A percentile compares a stretch with the other conserved stretches of the same genome.
phyloP scores from a whole-genome alignment of 2,888 invertebrate species.

The Hipparchia semele region DNA sequence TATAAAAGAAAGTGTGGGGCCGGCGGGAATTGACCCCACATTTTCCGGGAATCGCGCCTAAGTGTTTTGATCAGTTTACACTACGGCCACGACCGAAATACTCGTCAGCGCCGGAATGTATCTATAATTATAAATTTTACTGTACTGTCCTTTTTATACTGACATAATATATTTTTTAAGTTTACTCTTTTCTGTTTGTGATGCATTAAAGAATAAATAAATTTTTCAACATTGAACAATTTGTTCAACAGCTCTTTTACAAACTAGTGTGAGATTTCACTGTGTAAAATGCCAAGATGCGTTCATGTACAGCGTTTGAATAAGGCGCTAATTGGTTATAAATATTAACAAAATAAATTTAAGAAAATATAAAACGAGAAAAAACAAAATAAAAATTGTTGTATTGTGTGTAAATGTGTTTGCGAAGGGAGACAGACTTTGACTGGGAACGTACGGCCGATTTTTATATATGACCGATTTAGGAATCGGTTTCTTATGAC shows the following conservation, averaged over 20 bases:
- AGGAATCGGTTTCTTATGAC: slow-evolving; percentile 1
- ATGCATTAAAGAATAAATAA: too few species aligned
- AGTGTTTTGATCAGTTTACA: too few species aligned
- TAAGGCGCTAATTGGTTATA: slow-evolving; percentile 41
- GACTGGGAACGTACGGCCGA: slow-evolving; percentile 4
- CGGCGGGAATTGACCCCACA: too few species aligned
- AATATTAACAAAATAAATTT: slow-evolving; percentile 45
- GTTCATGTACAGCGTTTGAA: slow-evolving; percentile 25
- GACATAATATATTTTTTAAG: too few species aligned
- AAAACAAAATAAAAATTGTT: slow-evolving; percentile 48
- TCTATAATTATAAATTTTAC: neutral
- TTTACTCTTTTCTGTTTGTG: too few species aligned
- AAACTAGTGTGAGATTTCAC: slow-evolving; percentile 11
- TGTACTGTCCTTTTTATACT: too few species aligned
- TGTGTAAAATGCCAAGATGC: slow-evolving; percentile 35
- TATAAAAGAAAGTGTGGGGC: too few species aligned
- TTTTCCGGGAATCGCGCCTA: too few species aligned
- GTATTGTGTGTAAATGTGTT: slow-evolving; percentile 34
- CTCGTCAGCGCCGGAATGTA: neutral
- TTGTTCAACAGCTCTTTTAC: slow-evolving; percentile 3
- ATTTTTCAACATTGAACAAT: neutral
- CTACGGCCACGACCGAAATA: too few species aligned
- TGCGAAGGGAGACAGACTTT: slow-evolving; percentile 25
- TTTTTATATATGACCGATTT: slow-evolving; percentile 6
- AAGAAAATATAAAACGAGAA: slow-evolving; percentile 43